Evolutionary conservation across 2,888 invertebrate species (phyloP), one percentile per base, ranked within the genome.

Genomic region (Dolichomitus sp.): DNA sequence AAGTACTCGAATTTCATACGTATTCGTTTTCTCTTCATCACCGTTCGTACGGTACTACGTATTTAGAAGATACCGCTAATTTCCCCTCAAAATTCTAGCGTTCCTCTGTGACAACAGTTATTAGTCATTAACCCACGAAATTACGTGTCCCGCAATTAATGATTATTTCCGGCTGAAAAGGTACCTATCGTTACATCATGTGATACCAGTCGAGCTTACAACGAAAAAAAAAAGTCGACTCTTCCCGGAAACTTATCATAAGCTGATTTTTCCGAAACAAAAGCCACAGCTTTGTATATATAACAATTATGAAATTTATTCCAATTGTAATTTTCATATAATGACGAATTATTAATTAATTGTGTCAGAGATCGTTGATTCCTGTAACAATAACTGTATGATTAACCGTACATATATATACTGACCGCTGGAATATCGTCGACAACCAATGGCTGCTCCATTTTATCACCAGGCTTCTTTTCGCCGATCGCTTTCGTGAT

Each of bases 401-500:
- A n/a, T 7, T 37, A 9, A 9, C 9, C 48, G 17, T 45, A 12
- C 5, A 45, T 45, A n/a, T 23, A 45, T 57, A 27, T 42, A 94
- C 94, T 89, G 90, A 93, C 92, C 85, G 92, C 92, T 76, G 93
- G 90, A 83, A 93, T 93, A 81, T 94, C 94, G 88, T 94, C 94
- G 74, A 95, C 95, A 54, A 96, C 96, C 88, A 97, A 93, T 68
- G 97, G 97, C 88, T 96, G 94, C 89, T 95, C 95, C 88, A 95
- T 94, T 94, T 95, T 96, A 87, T 96, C 96, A 30, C 91, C 94
- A 63, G 92, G 94, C 94, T 97, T 97, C 94, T 97, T 97, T 85
- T 96, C 96, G 73, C 95, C 95, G 83, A 96, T 95, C 37, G 96
- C 95, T 93, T 97, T 97, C 7, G 97, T 96, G 89, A 98, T 94